Evolutionary conservation across 2,888 invertebrate species (phyloP).

Genomic region (Spodoptera littoralis): DNA sequence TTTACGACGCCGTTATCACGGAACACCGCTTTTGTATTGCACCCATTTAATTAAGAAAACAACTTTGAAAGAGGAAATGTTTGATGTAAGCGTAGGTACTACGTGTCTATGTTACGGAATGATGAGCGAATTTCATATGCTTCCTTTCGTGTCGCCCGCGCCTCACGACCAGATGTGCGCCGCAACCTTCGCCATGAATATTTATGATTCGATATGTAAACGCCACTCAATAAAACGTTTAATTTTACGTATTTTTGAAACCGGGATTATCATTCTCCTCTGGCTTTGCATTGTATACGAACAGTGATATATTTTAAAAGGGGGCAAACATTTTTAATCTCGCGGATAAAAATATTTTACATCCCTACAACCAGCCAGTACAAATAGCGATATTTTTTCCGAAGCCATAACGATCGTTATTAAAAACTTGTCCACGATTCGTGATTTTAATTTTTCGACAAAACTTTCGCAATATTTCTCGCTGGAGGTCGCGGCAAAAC

Average conservation of each 20-base stretch:
- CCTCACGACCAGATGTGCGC: conserved; percentile 60
- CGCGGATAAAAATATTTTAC: conserved; percentile 43
- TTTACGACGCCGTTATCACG: conserved; percentile 49
- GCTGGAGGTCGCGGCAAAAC: conserved; percentile 78
- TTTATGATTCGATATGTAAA: conserved; percentile 66
- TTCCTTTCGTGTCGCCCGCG: conserved; percentile 32
- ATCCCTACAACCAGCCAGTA: conserved; percentile 25
- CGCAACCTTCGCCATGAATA: conserved; percentile 68
- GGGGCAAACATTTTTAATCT: conserved; percentile 38
- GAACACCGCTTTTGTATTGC: conserved; percentile 39
- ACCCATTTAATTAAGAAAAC: conserved; percentile 36
- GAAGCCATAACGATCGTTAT: conserved; percentile 68
- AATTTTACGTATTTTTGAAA: conserved; percentile 54
- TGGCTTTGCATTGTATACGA: conserved; percentile 51
- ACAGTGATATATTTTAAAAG: conserved; percentile 26
- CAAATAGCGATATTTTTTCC: conserved; percentile 57
- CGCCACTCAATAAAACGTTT: conserved; percentile 68
- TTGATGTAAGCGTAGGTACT: conserved; percentile 13
- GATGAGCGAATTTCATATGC: conserved; percentile 30
- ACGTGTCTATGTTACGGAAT: conserved; percentile 24
- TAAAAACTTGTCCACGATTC: conserved; percentile 79
- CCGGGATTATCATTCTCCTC: conserved; percentile 53
- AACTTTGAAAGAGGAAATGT: conserved; percentile 16
- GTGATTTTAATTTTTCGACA: conserved; percentile 82
- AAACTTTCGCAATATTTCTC: conserved; percentile 86